Conservation (phyloP, 2,888 invertebrate genomes). For the Petrolisthes cinctipes region DNA sequence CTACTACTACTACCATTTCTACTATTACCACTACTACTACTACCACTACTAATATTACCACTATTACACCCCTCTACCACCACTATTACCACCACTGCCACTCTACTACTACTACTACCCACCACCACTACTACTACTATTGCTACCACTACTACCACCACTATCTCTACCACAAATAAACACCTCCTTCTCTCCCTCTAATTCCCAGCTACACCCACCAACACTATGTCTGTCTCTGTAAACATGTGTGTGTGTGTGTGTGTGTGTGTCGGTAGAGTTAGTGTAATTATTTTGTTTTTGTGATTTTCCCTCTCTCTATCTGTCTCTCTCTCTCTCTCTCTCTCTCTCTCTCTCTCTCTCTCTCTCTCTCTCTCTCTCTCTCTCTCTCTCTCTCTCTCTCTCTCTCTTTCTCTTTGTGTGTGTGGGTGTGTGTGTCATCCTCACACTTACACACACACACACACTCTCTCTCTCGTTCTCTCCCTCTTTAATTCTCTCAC, state of each 20-base stretch:
- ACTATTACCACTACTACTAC: background rate
- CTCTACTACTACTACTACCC: too few relatives aligned
- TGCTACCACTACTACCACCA: background rate
- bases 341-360: background rate
- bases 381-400: background rate
- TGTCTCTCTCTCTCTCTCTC: background rate
- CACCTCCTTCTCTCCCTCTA: background rate
- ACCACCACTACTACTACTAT: background rate
- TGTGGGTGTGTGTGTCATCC: background rate
- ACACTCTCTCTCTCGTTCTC: background rate
- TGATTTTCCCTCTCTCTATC: background rate
- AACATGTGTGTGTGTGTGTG: background rate
- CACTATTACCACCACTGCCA: constrained; percentile 1
- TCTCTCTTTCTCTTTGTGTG: too few relatives aligned
- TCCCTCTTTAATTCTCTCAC: background rate
- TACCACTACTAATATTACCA: background rate
- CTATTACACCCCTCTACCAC: background rate
- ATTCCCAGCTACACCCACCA: background rate
- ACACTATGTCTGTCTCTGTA: background rate
- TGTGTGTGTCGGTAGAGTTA: too few relatives aligned
- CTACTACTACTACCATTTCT: background rate
- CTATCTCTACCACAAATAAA: background rate
- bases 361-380: background rate
- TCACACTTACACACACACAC: background rate
- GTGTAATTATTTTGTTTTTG: too few relatives aligned